Percentiles rank a stretch among this genome's conserved stretches.
These are phyloP conservation scores for Thymelicus lineola DNA, from an alignment of 2,888 invertebrate genomes.

Conservation along the genomic window DNA sequence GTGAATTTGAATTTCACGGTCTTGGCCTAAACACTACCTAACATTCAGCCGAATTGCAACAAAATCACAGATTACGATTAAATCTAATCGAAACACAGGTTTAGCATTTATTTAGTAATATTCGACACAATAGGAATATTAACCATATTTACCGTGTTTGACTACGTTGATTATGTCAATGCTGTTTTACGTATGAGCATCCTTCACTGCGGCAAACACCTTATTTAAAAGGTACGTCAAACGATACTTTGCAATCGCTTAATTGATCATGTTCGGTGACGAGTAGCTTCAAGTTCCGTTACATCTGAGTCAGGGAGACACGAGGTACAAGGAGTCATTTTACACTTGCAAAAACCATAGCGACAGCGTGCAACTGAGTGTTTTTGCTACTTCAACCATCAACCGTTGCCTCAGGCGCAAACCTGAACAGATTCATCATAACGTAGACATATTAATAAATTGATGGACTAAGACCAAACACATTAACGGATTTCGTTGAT, in stretches of 20 bases:
- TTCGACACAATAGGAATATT: too few relatives aligned
- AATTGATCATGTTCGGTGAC: slow-evolving; percentile 59
- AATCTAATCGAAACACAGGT: too few relatives aligned
- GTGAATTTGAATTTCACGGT: too few relatives aligned
- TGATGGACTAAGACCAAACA: neutral
- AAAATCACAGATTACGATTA: too few relatives aligned
- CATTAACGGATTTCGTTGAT: too few relatives aligned
- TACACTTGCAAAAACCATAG: slow-evolving; percentile 44
- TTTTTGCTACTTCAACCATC: slow-evolving; percentile 36
- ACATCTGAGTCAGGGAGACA: slow-evolving; percentile 51
- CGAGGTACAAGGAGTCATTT: slow-evolving; percentile 51
- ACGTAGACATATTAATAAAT: slow-evolving; percentile 29
- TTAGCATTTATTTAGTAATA: too few relatives aligned
- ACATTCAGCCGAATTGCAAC: too few relatives aligned
- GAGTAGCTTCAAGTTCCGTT: slow-evolving; percentile 55
- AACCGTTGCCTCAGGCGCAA: slow-evolving; percentile 36
- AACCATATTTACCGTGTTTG: too few relatives aligned
- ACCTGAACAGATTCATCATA: slow-evolving; percentile 22
- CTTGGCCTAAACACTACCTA: too few relatives aligned
- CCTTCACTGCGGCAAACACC: neutral
- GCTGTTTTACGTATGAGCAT: neutral
- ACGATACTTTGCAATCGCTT: slow-evolving; percentile 51
- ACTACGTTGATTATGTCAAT: neutral
- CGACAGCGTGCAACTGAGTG: slow-evolving; percentile 32
- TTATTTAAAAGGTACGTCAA: slow-evolving; percentile 5